Base-by-base conservation (phyloP, 2,888 invertebrate genomes). In the Cantharis nigra region DNA sequence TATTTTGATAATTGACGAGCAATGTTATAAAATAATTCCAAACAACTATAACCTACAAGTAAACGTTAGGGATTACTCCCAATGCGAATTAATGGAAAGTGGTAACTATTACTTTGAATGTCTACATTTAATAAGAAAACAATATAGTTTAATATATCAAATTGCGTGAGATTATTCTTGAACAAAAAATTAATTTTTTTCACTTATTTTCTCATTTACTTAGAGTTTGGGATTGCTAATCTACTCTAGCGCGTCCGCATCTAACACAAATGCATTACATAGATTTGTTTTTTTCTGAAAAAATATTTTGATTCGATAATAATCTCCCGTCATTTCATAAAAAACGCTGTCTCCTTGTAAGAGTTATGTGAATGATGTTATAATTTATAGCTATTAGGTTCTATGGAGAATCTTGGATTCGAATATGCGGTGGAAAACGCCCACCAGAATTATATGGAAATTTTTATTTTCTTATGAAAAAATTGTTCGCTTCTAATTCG, bases 401-500 rank as follows among this genome's bases (percentile, higher is more conserved):
- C 86, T 97, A 97, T 87, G 90, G 93, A 67, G 90, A 90, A 77
- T 95, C 95, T 0, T 94, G 49, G 89, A 88, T 3, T 86, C 26
- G 7, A 26, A 26, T 9, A 9, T 0, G 1, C 1, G 0, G 0
- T 26, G 26, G 9, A 26, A 26, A 9, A 1, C 1, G 9, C 7
- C 0, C 1, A 26, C 7, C 7, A 1, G 26, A 26, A 1, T 1
- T 26, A 9, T 7, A 91, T 18, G 89, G 91, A 3, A 88, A 89
- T 9, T 91, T 70, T 88, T 84, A 86, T 65, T 84, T 84, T 72
- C 84, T 87, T 69, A 78, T 84, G 11, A 81, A 85, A 26, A 80
- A 87, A 3, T 88, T 95, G 65, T 97, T 96, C 4, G 96, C 96
- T 82, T 94, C 95, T 65, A 91, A 93, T 82, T 97, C 97, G 87